Conservation (phyloP, 2,113 vertebrate species). For the Muntiacus reevesi region DNA sequence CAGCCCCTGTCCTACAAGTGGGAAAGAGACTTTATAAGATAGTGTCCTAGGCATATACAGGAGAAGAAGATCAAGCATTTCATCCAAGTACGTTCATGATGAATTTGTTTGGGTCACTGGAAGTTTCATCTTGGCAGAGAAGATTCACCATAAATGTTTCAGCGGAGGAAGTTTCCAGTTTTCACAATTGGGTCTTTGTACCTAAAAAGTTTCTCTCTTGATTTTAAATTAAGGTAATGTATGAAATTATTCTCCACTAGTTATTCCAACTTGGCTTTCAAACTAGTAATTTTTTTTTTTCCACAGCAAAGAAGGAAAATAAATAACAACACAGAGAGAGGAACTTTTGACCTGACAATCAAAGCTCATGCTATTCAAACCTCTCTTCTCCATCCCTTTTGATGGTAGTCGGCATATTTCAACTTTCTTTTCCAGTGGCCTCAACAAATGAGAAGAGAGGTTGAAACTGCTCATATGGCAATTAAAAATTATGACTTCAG, state of each 20-base stretch:
- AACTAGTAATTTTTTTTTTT: constrained; percentile 19
- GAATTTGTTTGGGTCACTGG: not conserved
- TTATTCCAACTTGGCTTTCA: constrained; percentile 37
- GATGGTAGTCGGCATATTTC: not conserved
- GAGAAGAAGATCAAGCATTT: not conserved
- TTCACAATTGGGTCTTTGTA: constrained; percentile 42
- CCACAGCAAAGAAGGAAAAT: not conserved
- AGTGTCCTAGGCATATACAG: not conserved
- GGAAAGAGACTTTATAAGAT: not conserved
- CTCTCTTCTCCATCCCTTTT: constrained; percentile 36
- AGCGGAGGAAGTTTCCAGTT: not conserved
- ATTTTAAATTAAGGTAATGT: constrained; percentile 34
- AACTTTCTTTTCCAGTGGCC: not conserved
- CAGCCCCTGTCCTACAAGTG: fast-evolving
- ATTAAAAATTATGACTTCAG: constrained; percentile 59
- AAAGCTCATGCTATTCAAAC: not conserved
- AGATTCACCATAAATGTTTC: not conserved
- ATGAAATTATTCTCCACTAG: constrained; percentile 36
- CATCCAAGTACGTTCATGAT: constrained; percentile 36
- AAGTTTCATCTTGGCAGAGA: not conserved
- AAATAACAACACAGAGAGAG: constrained; percentile 23
- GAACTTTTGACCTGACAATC: constrained; percentile 63
- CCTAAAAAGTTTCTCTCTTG: constrained; percentile 48
- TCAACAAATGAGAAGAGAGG: constrained; percentile 53
- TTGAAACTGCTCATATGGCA: constrained; percentile 29